Percentiles rank a stretch among this genome's conserved stretches.
Evolutionary conservation across 2,888 invertebrate genomes (phyloP).

Genomic region (Elegia similella): DNA sequence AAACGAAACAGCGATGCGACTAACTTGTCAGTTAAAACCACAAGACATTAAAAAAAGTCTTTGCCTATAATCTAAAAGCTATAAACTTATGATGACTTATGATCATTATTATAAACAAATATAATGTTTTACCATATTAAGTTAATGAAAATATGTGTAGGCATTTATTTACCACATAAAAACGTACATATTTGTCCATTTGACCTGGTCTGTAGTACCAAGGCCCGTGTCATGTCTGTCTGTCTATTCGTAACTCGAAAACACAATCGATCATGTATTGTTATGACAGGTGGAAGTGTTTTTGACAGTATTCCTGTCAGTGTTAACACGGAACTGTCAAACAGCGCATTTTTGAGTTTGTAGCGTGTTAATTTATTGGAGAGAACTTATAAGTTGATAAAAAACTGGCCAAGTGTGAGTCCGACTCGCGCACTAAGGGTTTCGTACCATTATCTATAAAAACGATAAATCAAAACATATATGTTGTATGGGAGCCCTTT

Average conservation of each 20-base stretch:
- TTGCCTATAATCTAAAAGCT: no score
- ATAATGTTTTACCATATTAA: neutral
- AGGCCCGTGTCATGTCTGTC: neutral
- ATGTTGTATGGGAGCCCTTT: no score
- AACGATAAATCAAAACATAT: no score
- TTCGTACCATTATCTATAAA: no score
- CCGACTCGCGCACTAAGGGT: no score
- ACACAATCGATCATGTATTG: slow-evolving; percentile 11
- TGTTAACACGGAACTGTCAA: slow-evolving; percentile 10
- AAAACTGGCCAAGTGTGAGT: no score
- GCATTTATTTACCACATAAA: neutral
- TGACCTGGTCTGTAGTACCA: neutral
- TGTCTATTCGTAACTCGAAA: slow-evolving; percentile 1
- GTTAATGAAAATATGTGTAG: neutral
- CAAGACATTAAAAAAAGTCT: no score
- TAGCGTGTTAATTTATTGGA: neutral
- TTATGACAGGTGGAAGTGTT: slow-evolving; percentile 9
- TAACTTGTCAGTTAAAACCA: no score
- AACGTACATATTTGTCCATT: neutral
- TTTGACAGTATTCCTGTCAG: slow-evolving; percentile 12
- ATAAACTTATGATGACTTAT: no score
- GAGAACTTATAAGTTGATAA: neutral
- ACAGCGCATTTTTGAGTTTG: neutral
- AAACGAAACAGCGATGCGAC: no score
- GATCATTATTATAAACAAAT: neutral